A percentile compares a stretch with the other conserved stretches of the same genome.
Conservation (phyloP, 2,888 invertebrate species). For the Amorpha juglandis region DNA sequence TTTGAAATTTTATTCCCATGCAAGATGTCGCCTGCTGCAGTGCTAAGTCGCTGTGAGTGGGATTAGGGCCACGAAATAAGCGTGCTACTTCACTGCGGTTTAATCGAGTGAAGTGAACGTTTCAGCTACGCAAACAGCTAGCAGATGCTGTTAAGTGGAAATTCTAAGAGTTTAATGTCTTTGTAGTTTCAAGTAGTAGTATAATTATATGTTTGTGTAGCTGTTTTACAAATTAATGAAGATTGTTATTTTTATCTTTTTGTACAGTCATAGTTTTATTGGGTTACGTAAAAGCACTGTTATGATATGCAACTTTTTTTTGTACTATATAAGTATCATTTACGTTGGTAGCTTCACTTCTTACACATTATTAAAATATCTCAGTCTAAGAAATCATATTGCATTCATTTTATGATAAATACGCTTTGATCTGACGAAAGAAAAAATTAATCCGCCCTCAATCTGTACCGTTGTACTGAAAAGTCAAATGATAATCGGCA, state of each 20-base stretch:
- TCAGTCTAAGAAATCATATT: too few relatives aligned
- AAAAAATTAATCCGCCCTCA: not conserved
- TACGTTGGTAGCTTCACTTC: too few relatives aligned
- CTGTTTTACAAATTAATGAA: not conserved
- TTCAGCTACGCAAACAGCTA: constrained; percentile 4
- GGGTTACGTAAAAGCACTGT: too few relatives aligned
- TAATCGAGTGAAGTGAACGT: constrained; percentile 26
- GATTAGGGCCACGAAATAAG: constrained; percentile 56
- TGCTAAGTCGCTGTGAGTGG: constrained; percentile 54
- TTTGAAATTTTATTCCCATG: constrained; percentile 64
- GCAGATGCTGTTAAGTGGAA: constrained; percentile 31
- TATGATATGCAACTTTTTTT: too few relatives aligned
- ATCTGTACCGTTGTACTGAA: not conserved
- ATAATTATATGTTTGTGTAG: not conserved
- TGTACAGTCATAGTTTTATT: too few relatives aligned
- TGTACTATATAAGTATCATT: too few relatives aligned
- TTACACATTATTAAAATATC: too few relatives aligned
- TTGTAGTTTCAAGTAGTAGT: not conserved
- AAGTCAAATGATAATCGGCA: not conserved
- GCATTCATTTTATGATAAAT: too few relatives aligned
- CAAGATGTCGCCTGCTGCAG: constrained; percentile 58
- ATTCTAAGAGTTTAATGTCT: constrained; percentile 27
- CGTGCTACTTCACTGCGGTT: constrained; percentile 40
- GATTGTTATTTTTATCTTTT: too few relatives aligned
- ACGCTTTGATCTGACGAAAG: not conserved